These are phyloP conservation scores for Botrylloides violaceus DNA, from an alignment of 23 tunicate species.

Conservation along the genomic window DNA sequence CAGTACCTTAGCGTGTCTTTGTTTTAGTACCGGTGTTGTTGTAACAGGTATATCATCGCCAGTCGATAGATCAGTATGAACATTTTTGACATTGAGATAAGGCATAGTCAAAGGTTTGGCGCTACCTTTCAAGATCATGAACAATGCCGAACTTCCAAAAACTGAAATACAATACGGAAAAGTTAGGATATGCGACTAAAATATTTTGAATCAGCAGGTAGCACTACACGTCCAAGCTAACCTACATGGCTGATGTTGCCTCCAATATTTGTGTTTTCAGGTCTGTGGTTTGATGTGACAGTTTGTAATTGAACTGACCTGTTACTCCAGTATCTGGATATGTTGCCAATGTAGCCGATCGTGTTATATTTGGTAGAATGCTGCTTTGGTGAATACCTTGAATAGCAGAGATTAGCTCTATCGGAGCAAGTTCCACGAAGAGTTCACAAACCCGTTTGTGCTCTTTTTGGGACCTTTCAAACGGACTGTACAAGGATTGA, in stretches of 20 bases:
- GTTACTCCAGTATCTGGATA: conserved; percentile 64
- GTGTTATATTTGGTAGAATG: conserved; percentile 34
- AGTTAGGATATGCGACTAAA: too few relatives aligned
- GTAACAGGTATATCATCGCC: conserved; percentile 33
- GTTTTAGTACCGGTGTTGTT: conserved; percentile 53
- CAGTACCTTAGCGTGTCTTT: conserved; percentile 43
- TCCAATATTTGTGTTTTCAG: too few relatives aligned
- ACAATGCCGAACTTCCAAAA: conserved; percentile 69
- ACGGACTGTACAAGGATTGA: conserved; percentile 31
- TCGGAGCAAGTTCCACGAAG: conserved; percentile 59
- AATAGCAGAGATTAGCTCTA: conserved; percentile 32
- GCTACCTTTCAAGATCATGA: conserved; percentile 59
- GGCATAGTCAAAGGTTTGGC: conserved; percentile 65
- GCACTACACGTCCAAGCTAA: too few relatives aligned
- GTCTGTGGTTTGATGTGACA: too few relatives aligned
- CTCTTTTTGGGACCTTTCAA: conserved; percentile 62
- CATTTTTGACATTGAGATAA: conserved; percentile 23
- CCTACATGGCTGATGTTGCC: too few relatives aligned
- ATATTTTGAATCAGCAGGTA: too few relatives aligned
- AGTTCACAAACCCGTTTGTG: conserved; percentile 35
- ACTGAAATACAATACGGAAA: conserved; percentile 31
- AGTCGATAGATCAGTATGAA: not conserved
- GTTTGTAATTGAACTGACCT: conserved; percentile 11
- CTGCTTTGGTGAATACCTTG: conserved; percentile 20
- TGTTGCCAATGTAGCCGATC: conserved; percentile 35